Conservation (phyloP, 2,888 invertebrate species). For the Nineta flava region DNA sequence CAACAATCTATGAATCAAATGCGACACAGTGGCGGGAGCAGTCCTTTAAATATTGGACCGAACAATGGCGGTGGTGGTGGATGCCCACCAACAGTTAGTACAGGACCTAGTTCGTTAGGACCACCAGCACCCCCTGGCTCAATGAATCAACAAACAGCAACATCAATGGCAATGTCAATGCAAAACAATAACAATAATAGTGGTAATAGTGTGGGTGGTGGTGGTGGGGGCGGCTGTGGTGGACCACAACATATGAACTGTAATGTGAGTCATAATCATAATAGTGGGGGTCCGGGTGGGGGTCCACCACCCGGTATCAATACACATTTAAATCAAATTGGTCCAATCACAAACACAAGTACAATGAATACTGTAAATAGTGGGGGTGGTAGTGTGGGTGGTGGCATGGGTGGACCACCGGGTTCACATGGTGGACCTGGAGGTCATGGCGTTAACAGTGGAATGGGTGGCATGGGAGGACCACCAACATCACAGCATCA, state of each 20-base stretch:
- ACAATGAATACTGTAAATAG: background rate
- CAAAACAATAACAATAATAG: background rate
- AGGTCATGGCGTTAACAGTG: background rate
- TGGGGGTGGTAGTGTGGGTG: background rate
- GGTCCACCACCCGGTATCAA: background rate
- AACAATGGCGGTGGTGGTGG: background rate
- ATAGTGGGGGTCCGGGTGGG: too few species aligned
- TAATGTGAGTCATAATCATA: background rate
- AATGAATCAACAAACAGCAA: background rate
- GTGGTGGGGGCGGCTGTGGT: background rate
- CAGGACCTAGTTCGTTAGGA: slow-evolving; percentile 1
- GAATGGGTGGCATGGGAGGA: background rate
- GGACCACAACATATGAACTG: background rate
- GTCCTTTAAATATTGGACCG: slow-evolving; percentile 2
- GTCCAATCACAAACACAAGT: slow-evolving; percentile 1
- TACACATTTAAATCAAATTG: background rate
- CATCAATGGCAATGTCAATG: background rate
- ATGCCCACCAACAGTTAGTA: background rate
- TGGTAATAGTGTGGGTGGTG: background rate
- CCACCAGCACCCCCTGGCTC: background rate
- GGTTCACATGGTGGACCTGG: background rate
- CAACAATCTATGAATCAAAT: background rate
- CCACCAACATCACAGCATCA: background rate
- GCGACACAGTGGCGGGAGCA: background rate
- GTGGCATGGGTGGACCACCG: background rate